phyloP scores from a whole-genome alignment of 2,888 invertebrate species.

The Cybosia mesomella region DNA sequence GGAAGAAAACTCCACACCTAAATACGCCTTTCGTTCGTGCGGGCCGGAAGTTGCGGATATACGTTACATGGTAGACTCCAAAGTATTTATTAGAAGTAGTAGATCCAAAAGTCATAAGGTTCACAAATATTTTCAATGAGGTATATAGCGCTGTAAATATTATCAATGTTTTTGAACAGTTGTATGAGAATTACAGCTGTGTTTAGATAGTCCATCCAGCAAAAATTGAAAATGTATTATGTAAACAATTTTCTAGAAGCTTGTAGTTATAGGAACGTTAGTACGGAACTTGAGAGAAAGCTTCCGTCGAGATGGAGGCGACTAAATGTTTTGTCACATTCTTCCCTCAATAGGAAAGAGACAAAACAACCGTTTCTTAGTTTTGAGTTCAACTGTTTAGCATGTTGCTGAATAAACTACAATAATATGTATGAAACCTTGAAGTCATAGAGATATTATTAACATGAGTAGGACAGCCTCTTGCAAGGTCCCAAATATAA shows the following conservation, averaged over 20 bases:
- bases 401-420: not conserved
- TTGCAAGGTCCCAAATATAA: not conserved
- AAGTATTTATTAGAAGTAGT: not conserved
- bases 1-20: too few relatives aligned
- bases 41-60: not conserved
- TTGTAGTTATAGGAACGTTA: too few relatives aligned
- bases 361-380: not conserved
- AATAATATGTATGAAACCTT: conserved; percentile 3
- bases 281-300: too few relatives aligned
- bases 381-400: not conserved
- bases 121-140: not conserved
- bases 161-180: too few relatives aligned
- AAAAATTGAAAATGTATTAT: too few relatives aligned
- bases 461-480: too few relatives aligned
- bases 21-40: not conserved
- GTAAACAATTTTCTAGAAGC: too few relatives aligned
- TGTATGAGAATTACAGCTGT: too few relatives aligned
- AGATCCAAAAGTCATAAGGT: not conserved
- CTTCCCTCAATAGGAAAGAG: not conserved
- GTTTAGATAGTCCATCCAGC: too few relatives aligned
- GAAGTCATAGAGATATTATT: not conserved
- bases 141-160: too few relatives aligned
- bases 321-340: not conserved
- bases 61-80: not conserved
- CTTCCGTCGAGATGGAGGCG: not conserved